Evolutionary conservation across 1,140 invertebrate genomes (phyloP), one percentile per base, ranked within the genome.

Genomic region (Drosophila melanogaster): DNA sequence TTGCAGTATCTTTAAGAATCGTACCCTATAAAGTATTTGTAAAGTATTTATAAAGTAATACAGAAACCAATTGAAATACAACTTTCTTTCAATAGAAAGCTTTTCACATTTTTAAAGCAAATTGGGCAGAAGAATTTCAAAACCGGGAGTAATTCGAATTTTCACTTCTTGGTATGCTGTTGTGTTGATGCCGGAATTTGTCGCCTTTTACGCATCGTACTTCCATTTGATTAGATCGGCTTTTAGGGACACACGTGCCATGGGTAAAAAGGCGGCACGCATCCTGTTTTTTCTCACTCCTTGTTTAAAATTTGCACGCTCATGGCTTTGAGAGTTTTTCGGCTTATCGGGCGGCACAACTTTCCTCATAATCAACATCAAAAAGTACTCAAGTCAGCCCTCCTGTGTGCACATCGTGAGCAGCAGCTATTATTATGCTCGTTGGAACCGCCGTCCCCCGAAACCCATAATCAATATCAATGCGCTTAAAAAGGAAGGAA

Each of bases 171-270:
- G 30, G 30, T 8, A 8, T 8, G 26, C 26, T 30, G 26, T 8
- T 8, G 7, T 30, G 14, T 41, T 7, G 6, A 15, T 64, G 79
- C 73, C 66, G 60, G 77, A 84, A 89, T 89, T 89, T 89, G 89
- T 77, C 84, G 89, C 84, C 77, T 89, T 90, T 90, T 84, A 90
- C 85, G 85, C 84, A 89, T 90, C 89, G 84, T 90, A 90, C 77
- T 89, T 89, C 85, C 84, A 84, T 84, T 89, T 90, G 80, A 89
- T 89, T 90, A 89, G 77, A 90, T 89, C 84, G 77, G 73, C 75
- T 87, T 86, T 87, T 81, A 76, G 75, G 66, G 71, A 56, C 73
- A 90, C 80, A 89, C 84, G 85, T 90, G 73, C 77, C 49, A 17
- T 44, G 41, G 55, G 47, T 44, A 17, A 66, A 60, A 14, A 66